A percentile compares a stretch with the other conserved stretches of the same genome.
Conservation (phyloP, 2,113 vertebrate genomes). For the Rhynchopsitta pachyrhyncha region DNA sequence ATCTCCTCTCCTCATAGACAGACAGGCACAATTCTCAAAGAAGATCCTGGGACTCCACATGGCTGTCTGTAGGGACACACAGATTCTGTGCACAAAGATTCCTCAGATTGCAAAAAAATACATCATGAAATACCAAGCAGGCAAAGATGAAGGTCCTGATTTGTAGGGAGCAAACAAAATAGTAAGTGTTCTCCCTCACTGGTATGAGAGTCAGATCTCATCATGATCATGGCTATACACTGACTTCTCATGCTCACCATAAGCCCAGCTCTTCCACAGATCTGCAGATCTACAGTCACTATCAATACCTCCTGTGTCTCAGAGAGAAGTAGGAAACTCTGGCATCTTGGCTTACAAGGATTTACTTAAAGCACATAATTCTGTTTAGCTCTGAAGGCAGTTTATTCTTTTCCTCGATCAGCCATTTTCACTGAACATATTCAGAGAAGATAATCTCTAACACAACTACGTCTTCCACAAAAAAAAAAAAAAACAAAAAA, state of each 20-base stretch:
- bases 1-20: not conserved
- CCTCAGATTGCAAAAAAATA: not conserved
- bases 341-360: not conserved
- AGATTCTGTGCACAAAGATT: not conserved
- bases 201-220: fast-evolving
- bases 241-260: not conserved
- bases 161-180: not conserved
- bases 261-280: not conserved
- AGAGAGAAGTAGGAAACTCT: not conserved
- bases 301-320: not conserved
- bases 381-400: not conserved
- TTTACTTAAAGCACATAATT: not conserved
- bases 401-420: not conserved
- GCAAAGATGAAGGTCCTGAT: not conserved
- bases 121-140: not conserved
- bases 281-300: not conserved
- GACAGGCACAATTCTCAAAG: not conserved
- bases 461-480: not conserved
- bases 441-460: not conserved
- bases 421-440: not conserved
- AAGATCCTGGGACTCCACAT: not conserved
- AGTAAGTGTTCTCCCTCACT: not conserved
- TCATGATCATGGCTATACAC: not conserved
- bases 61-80: not conserved
- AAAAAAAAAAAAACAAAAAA: not conserved